Evolutionary conservation across 1,140 invertebrate species (phyloP).

Genomic region (Augochlora pura): DNA sequence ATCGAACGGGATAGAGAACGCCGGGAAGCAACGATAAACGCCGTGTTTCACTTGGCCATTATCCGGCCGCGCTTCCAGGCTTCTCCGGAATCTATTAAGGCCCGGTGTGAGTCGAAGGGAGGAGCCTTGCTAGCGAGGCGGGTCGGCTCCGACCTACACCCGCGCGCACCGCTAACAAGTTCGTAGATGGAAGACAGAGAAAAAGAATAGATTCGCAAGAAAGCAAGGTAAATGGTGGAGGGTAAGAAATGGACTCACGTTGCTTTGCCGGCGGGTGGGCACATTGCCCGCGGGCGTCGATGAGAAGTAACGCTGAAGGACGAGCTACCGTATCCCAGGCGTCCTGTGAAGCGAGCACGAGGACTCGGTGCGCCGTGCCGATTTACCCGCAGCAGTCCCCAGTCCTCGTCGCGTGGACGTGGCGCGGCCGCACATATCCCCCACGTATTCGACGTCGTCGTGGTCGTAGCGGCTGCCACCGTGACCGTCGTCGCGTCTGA

Average conservation of each 20-base stretch:
- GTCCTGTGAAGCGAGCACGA: slow-evolving; percentile 72
- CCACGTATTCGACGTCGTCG: slow-evolving; percentile 57
- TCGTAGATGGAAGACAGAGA: no score
- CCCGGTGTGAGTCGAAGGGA: no score
- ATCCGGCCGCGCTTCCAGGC: no score
- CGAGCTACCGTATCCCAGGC: slow-evolving; percentile 78
- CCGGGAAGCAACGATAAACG: no score
- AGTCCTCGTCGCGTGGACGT: slow-evolving; percentile 65
- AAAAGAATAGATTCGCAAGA: no score
- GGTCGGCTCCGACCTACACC: no score
- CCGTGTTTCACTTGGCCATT: no score
- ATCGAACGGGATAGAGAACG: no score
- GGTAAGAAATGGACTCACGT: slow-evolving; percentile 71
- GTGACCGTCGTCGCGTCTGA: slow-evolving; percentile 24
- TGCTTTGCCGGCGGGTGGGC: slow-evolving; percentile 79
- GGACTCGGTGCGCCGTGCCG: slow-evolving; percentile 70
- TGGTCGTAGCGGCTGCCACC: slow-evolving; percentile 51
- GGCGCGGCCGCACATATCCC: slow-evolving; percentile 70
- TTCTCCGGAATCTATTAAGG: no score
- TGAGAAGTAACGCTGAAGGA: slow-evolving; percentile 72
- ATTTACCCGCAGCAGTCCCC: slow-evolving; percentile 71
- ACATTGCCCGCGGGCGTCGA: slow-evolving; percentile 80
- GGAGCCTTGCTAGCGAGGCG: no score
- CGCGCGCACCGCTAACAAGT: no score
- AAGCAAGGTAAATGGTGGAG: not conserved